Base-by-base conservation (phyloP, 2,888 invertebrate genomes). In the Piscicola geometra region DNA sequence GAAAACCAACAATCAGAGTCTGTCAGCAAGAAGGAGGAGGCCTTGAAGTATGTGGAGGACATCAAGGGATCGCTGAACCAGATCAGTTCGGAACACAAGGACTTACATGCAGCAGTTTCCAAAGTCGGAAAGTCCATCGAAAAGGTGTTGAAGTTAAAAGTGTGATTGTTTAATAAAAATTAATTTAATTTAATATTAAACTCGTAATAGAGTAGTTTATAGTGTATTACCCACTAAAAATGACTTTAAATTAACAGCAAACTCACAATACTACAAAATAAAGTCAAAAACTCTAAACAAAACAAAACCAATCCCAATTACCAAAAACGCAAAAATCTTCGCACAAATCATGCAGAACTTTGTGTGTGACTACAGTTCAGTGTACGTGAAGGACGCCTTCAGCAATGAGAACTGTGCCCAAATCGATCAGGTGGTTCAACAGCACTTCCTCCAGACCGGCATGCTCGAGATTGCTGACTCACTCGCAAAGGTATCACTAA, bases 81-180 rank as follows among this genome's bases (percentile, higher is more conserved):
- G 18, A 70, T 80, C 28, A 80, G 80, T 68, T 79, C 81, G n/a
- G 94, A 95, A 86, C 93, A 93, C 83, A 88, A 93, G 80, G 88
- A 89, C 78, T 87, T 93, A 25, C 94, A 94, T 83, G 89, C 90
- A 80, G 89, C 90, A 3, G 89, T 90, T 2, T 97, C 97, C 0
- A 92, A 94, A 88, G 93, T 97, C 71, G 98, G 98, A 72, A 98
- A 97, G 87, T 92, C 93, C 0, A 93, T 99, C 81, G 98, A 99
- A 85, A 90, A 94, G 82, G 89, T 89, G 35, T 66, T 71, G 3
- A 25, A 64, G 5, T 64, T 64, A 12, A 3, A 64, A 64, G 5
- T 64, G 5, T 41, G 15, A 41, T 41, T 41, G 5, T 9, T 41
- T 41, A 41, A 41, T 76, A 71, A 68, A 47, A 66, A 18, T 1